Evolutionary conservation across 2,113 vertebrate species (phyloP).

Genomic region (Scatophagus argus): DNA sequence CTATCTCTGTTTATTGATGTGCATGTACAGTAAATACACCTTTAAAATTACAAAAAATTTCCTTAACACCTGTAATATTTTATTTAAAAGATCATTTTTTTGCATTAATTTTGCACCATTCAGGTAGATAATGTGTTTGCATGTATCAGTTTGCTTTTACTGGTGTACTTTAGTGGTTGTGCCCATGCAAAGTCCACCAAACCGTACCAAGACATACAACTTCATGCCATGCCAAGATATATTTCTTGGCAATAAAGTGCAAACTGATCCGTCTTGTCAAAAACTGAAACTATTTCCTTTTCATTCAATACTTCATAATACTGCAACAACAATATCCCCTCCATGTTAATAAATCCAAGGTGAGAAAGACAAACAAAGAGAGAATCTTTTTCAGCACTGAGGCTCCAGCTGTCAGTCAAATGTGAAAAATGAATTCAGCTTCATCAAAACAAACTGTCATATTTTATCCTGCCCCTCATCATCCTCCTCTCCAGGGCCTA

Average conservation of each 20-base stretch:
- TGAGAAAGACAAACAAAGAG: slow-evolving; percentile 16
- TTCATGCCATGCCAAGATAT: background rate
- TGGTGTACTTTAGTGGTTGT: background rate
- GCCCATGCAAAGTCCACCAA: background rate
- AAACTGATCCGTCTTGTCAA: background rate
- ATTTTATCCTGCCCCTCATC: slow-evolving; percentile 64
- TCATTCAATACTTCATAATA: slow-evolving; percentile 10
- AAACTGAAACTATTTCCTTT: slow-evolving; percentile 3
- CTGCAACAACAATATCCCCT: slow-evolving; percentile 7
- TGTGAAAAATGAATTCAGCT: slow-evolving; percentile 54
- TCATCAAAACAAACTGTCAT: slow-evolving; percentile 45
- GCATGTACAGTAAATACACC: background rate
- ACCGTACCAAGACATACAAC: background rate
- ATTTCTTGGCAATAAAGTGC: slow-evolving; percentile 5
- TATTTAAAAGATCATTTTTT: background rate
- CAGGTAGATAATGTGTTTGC: background rate
- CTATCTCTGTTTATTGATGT: background rate
- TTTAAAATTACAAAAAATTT: background rate
- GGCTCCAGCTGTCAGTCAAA: slow-evolving; percentile 67
- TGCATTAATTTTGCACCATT: background rate
- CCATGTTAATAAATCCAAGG: background rate
- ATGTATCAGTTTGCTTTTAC: background rate
- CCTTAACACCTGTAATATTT: background rate
- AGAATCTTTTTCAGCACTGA: slow-evolving; percentile 35
- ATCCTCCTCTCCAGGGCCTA: slow-evolving; percentile 43